phyloP scores from a whole-genome alignment of 2,797 vertebrate species.

The Diglossa cyanea region DNA sequence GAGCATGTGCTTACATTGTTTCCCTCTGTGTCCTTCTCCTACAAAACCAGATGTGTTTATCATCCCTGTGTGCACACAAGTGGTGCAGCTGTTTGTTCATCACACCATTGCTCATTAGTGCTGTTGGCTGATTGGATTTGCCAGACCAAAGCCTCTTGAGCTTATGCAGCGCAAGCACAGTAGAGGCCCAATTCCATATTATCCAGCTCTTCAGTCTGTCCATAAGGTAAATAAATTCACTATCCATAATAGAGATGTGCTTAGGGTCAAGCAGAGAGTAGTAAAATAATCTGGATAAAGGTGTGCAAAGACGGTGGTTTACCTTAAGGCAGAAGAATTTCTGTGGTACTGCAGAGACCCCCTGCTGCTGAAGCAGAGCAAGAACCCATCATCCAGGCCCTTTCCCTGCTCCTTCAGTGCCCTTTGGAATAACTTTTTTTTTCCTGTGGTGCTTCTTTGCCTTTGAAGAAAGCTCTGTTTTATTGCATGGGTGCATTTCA shows the following conservation, averaged over 20 bases:
- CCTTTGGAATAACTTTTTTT: neutral
- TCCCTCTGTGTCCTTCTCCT: neutral
- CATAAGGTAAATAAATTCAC: neutral
- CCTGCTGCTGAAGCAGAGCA: neutral
- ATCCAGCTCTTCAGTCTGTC: neutral
- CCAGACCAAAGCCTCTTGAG: neutral
- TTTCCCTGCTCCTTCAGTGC: neutral
- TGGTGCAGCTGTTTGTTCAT: neutral
- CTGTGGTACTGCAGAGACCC: neutral
- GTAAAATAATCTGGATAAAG: neutral
- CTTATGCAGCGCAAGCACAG: neutral
- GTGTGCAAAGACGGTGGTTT: neutral
- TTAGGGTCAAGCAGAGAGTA: neutral
- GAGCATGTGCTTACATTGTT: neutral
- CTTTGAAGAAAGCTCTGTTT: neutral
- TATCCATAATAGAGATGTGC: rapidly evolving
- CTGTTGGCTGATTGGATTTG: neutral
- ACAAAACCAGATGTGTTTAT: slow-evolving; percentile 36
- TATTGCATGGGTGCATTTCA: neutral
- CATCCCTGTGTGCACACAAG: neutral
- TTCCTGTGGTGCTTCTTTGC: neutral
- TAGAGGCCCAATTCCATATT: neutral
- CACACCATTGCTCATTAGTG: neutral
- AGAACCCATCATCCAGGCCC: neutral
- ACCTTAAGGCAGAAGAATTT: neutral